Conservation (phyloP, 2,888 invertebrate genomes). For the Thera britannica region DNA sequence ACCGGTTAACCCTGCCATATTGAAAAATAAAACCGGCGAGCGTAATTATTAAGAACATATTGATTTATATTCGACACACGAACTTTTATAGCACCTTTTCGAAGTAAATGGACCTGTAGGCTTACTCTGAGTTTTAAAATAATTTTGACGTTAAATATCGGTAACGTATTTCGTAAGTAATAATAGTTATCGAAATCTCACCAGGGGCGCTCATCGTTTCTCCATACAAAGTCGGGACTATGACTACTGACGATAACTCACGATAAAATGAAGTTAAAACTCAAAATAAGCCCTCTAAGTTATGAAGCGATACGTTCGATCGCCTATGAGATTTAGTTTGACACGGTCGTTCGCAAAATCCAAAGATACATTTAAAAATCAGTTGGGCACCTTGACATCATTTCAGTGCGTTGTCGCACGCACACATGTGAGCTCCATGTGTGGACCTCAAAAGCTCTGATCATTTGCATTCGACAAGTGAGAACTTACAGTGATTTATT, state of each 20-base stretch:
- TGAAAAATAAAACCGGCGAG: slow-evolving; percentile 35
- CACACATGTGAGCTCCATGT: slow-evolving; percentile 39
- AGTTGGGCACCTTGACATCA: slow-evolving; percentile 75
- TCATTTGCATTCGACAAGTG: slow-evolving; percentile 38
- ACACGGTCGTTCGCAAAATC: slow-evolving; percentile 43
- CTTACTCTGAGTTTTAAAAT: too few relatives aligned
- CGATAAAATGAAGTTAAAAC: too few relatives aligned
- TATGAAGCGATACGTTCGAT: slow-evolving; percentile 7
- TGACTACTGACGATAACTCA: too few relatives aligned
- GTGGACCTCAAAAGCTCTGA: slow-evolving; percentile 40
- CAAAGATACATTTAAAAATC: slow-evolving; percentile 69
- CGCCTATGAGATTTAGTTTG: slow-evolving; percentile 21
- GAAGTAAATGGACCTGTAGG: slow-evolving; percentile 14
- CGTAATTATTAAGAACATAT: slow-evolving; percentile 38
- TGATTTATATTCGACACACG: slow-evolving; percentile 39
- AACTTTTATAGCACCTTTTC: slow-evolving; percentile 31
- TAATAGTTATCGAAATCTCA: too few relatives aligned
- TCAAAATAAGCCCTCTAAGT: neutral
- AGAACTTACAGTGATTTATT: slow-evolving; percentile 31
- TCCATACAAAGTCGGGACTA: too few relatives aligned
- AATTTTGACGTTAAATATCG: too few relatives aligned
- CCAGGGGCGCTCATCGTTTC: too few relatives aligned
- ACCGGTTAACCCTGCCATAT: slow-evolving; percentile 39
- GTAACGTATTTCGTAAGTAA: too few relatives aligned
- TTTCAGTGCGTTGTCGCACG: slow-evolving; percentile 66